Conservation (phyloP, 2,888 invertebrate species). For the Tanaodytes sp. region DNA sequence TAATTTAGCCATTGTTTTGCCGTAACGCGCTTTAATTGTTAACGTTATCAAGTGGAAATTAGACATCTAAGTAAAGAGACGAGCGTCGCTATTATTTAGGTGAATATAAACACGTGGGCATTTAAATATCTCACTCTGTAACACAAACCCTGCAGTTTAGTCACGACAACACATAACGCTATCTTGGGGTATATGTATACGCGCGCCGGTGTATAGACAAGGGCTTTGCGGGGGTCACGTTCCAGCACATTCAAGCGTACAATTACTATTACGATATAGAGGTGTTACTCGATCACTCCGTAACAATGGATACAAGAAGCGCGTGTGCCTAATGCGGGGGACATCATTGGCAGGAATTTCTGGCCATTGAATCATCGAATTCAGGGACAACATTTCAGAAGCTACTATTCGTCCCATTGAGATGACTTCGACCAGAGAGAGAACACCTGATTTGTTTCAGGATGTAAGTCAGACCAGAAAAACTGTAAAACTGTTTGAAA, state of each 20-base stretch:
- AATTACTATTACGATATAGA: slow-evolving; percentile 48
- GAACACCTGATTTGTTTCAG: too few relatives aligned
- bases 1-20: too few relatives aligned
- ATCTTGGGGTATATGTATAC: slow-evolving; percentile 39
- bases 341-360: slow-evolving; percentile 19
- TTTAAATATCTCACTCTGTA: slow-evolving; percentile 33
- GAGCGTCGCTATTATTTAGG: slow-evolving; percentile 34
- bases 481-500: too few relatives aligned
- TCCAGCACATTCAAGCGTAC: slow-evolving; percentile 44
- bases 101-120: slow-evolving; percentile 33
- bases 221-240: slow-evolving; percentile 41
- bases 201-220: too few relatives aligned
- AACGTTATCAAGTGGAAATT: slow-evolving; percentile 24
- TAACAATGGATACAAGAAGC: slow-evolving; percentile 37
- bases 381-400: too few relatives aligned
- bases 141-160: slow-evolving; percentile 44
- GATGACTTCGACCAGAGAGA: too few relatives aligned
- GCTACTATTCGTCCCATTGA: too few relatives aligned
- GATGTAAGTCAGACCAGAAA: too few relatives aligned
- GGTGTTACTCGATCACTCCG: slow-evolving; percentile 47
- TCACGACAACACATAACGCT: slow-evolving; percentile 35
- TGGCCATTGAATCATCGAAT: too few relatives aligned
- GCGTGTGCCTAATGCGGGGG: slow-evolving; percentile 25
- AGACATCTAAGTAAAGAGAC: slow-evolving; percentile 29
- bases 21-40: slow-evolving; percentile 11